phyloP scores from a whole-genome alignment of 2,113 vertebrate genomes.

The Beaufortia kweichowensis region DNA sequence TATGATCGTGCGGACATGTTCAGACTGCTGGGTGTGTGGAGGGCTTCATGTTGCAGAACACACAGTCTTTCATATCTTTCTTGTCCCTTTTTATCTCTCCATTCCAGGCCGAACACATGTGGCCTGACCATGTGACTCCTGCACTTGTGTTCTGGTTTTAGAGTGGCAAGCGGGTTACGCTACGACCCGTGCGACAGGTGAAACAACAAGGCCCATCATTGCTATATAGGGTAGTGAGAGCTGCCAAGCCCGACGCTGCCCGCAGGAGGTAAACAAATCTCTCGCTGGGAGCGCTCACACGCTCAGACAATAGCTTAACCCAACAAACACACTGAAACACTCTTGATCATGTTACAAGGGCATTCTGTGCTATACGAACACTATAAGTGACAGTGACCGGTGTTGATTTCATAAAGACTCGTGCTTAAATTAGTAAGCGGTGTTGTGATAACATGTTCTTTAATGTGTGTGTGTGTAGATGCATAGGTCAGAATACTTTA shows the following conservation, averaged over 20 bases:
- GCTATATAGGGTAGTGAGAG: constrained; percentile 81
- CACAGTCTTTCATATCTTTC: constrained; percentile 39
- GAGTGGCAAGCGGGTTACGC: constrained; percentile 50
- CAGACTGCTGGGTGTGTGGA: constrained; percentile 28
- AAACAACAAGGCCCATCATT: constrained; percentile 76
- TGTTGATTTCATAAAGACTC: not conserved
- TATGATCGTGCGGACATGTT: not conserved
- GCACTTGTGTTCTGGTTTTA: constrained; percentile 76
- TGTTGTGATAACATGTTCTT: too few species aligned
- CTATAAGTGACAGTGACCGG: not conserved
- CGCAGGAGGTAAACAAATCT: constrained; percentile 68
- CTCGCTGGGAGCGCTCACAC: constrained; percentile 33
- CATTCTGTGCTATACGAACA: not conserved
- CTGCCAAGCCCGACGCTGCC: constrained; percentile 55
- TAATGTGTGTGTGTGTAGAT: too few species aligned
- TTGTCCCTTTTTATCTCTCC: constrained; percentile 42
- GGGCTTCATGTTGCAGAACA: constrained; percentile 28
- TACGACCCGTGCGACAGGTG: constrained; percentile 74
- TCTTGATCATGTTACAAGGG: constrained; percentile 40
- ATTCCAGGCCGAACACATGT: constrained; percentile 64
- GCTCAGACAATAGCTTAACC: constrained; percentile 23
- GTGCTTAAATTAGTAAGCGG: too few species aligned
- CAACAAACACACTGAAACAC: constrained; percentile 47
- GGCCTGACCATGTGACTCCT: constrained; percentile 71
- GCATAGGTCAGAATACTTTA: too few species aligned